Evolutionary conservation across 1,140 invertebrate genomes (phyloP), one percentile per base, ranked within the genome.

Genomic region (Saccostrea cuccullata): DNA sequence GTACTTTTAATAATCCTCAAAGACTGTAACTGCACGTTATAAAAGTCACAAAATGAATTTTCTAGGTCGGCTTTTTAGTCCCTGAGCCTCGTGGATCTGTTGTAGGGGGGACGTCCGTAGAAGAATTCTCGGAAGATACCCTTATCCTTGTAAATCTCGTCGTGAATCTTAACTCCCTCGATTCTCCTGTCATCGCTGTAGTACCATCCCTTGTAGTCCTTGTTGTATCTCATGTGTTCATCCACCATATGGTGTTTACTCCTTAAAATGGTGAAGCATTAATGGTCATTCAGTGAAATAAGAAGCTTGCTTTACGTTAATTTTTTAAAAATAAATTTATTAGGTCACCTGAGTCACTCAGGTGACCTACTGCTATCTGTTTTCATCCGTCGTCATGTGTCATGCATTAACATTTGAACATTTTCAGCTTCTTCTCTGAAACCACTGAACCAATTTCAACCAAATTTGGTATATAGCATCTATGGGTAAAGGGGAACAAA

Each of bases 131-230:
- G 23, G 70, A 77, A 77, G 13, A 36, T 30, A 17, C 70, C 70
- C 23, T 77, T 13, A 1, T 77, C 30, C 30, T 36, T 77, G 23
- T 77, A 12, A 12, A 30, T 13, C 15, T 77, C 11, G 26, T 77
- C 70, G 15, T 36, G 30, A 6, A 77, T 30, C 70, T 30, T 12
- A 15, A 77, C 70, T 4, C 30, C 70, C 26, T 77, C 70, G 4
- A 77, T 11, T 77, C 70, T 77, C 13, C 11, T 2, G 30, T 77
- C 70, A 15, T 15, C 13, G 13, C 11, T 5, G 15, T 77, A 77
- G 70, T 77, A 77, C 70, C 70, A 77, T 77, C 70, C 70, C 30
- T 77, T 77, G 70, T 77, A 77, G 2, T 26, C 30, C 3, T 13
- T 30, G 70, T 77, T 77, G 70, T 77, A 2, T 13, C 8, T 12